These are phyloP conservation scores for Dicentrarchus labrax DNA, from an alignment of 2,113 vertebrate genomes.

Conservation along the genomic window DNA sequence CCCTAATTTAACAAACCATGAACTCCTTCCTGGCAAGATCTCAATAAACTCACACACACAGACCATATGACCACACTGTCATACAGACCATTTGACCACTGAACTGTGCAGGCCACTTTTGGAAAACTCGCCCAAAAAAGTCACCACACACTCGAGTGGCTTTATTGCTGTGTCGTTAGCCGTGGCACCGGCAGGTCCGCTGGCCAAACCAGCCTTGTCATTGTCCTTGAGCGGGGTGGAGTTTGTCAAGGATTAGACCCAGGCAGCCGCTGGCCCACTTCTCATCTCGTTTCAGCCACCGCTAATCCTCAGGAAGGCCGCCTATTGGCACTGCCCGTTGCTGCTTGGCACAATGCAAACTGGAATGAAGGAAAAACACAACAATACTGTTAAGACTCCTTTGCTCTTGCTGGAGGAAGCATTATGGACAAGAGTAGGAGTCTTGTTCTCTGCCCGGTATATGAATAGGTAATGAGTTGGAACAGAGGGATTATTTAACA, in stretches of 20 bases:
- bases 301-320: conserved; percentile 68
- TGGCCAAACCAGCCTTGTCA: conserved; percentile 60
- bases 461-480: conserved; percentile 67
- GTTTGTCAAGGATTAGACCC: conserved; percentile 72
- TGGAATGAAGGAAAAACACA: conserved; percentile 2
- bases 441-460: conserved; percentile 45
- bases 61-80: conserved; percentile 14
- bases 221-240: conserved; percentile 74
- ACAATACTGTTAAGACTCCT: conserved; percentile 8
- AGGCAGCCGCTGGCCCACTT: conserved; percentile 58
- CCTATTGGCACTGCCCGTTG: conserved; percentile 24
- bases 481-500: conserved; percentile 61
- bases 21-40: conserved; percentile 8
- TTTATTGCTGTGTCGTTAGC: conserved; percentile 49
- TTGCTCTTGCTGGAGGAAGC: conserved; percentile 21
- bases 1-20: conserved; percentile 27
- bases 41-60: background rate
- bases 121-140: conserved; percentile 50
- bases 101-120: conserved; percentile 42
- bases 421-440: conserved; percentile 35
- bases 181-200: conserved; percentile 28
- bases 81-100: conserved; percentile 32
- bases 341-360: conserved; percentile 34
- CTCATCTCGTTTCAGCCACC: conserved; percentile 53
- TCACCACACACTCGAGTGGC: conserved; percentile 51